Conservation (phyloP, 2,797 vertebrate genomes). For the Loris lydekkerianus region DNA sequence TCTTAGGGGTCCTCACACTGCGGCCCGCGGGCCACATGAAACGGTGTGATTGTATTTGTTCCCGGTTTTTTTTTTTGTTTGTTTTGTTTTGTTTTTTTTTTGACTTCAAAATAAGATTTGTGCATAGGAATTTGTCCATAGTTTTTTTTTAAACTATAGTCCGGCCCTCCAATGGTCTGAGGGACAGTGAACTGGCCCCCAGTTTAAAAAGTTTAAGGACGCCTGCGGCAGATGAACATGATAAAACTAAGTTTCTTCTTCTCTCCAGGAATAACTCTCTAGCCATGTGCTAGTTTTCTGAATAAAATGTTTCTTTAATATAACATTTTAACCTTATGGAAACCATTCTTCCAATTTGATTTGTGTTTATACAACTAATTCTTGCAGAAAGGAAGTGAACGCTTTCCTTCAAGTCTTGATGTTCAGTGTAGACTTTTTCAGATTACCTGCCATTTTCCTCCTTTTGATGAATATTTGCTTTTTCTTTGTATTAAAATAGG, state of each 20-base stretch:
- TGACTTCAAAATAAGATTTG: no score
- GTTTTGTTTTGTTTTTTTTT: no score
- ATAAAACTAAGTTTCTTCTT: neutral
- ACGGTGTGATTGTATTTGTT: no score
- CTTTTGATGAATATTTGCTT: neutral
- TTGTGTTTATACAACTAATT: constrained; percentile 13
- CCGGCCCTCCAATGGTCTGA: no score
- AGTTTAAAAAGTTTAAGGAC: no score
- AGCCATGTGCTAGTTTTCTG: neutral
- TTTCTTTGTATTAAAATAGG: neutral
- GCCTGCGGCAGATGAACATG: neutral
- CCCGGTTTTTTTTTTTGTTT: no score
- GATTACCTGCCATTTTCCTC: neutral
- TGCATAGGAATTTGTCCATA: no score
- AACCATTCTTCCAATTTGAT: neutral
- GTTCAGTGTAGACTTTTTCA: constrained; percentile 1
- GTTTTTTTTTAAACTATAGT: no score
- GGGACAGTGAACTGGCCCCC: no score
- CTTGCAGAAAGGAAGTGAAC: neutral
- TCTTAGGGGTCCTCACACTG: no score
- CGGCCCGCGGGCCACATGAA: no score
- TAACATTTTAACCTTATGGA: neutral
- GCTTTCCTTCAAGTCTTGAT: neutral
- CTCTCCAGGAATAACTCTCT: neutral
- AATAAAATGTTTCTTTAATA: neutral